phyloP scores from a whole-genome alignment of 2,113 vertebrate genomes.

The Corvus hawaiiensis region DNA sequence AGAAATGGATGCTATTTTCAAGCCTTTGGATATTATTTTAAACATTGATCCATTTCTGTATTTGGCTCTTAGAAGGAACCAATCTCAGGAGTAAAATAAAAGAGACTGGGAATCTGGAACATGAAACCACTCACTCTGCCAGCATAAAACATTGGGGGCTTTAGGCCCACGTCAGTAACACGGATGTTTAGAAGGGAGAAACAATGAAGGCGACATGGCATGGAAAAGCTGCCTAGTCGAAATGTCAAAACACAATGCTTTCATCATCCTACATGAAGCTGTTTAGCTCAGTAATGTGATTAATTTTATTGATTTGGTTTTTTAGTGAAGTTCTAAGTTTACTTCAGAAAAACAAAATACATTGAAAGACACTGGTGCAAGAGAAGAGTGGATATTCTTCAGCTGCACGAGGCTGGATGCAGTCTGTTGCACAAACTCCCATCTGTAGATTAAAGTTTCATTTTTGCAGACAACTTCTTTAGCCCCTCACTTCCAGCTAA shows the following conservation, averaged over 20 bases:
- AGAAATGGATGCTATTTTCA: constrained; percentile 38
- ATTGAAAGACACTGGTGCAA: background rate
- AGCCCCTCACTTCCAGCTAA: background rate
- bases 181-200: background rate
- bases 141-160: background rate
- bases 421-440: background rate
- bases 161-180: background rate
- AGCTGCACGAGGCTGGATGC: background rate
- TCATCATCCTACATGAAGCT: background rate
- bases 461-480: background rate
- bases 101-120: background rate
- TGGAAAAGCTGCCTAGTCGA: background rate
- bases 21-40: background rate
- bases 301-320: background rate
- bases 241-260: background rate
- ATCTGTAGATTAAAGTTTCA: background rate
- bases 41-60: constrained; percentile 3
- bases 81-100: background rate
- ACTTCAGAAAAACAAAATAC: background rate
- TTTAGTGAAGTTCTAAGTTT: background rate
- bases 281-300: background rate
- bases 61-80: background rate
- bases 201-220: background rate
- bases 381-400: background rate
- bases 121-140: background rate